A percentile compares a stretch with the other conserved stretches of the same genome.
phyloP scores from a whole-genome alignment of 2,797 vertebrate species.

The Anas flavirostris region DNA sequence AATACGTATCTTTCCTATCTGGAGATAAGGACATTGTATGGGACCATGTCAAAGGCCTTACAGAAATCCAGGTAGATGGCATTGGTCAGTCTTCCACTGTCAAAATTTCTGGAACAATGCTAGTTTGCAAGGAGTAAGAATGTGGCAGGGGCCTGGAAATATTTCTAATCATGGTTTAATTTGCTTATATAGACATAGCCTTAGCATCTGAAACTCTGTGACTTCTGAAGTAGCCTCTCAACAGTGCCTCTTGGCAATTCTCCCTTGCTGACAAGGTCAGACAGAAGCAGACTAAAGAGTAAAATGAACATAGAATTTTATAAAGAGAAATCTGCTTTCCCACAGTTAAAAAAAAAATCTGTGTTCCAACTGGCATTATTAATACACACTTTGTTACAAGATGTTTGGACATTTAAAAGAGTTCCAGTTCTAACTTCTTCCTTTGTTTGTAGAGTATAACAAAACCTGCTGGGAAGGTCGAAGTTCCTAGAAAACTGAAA shows the following conservation, averaged over 20 bases:
- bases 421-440: constrained; percentile 60
- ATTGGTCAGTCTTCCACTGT: too few species aligned
- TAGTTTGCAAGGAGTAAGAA: neutral
- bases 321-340: constrained; percentile 40
- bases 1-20: too few species aligned
- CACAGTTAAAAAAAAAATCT: neutral
- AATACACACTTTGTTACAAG: constrained; percentile 60
- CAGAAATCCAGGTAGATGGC: too few species aligned
- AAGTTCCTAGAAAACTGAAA: constrained; percentile 67
- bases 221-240: constrained; percentile 2
- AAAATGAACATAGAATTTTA: constrained; percentile 50
- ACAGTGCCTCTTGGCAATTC: constrained; percentile 43
- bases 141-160: neutral
- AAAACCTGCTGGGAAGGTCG: constrained; percentile 70
- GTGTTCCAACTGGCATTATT: constrained; percentile 64
- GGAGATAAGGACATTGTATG: too few species aligned
- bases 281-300: constrained; percentile 3
- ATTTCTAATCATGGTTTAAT: constrained; percentile 10
- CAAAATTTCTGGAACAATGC: neutral
- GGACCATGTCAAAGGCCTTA: too few species aligned
- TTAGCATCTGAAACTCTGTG: constrained; percentile 33
- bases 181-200: neutral
- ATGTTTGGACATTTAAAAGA: constrained; percentile 69
- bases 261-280: constrained; percentile 66
- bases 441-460: constrained; percentile 59